Evolutionary conservation across 1,140 invertebrate genomes (phyloP), one percentile per base, ranked within the genome.

Genomic region (Drosophila truncata): DNA sequence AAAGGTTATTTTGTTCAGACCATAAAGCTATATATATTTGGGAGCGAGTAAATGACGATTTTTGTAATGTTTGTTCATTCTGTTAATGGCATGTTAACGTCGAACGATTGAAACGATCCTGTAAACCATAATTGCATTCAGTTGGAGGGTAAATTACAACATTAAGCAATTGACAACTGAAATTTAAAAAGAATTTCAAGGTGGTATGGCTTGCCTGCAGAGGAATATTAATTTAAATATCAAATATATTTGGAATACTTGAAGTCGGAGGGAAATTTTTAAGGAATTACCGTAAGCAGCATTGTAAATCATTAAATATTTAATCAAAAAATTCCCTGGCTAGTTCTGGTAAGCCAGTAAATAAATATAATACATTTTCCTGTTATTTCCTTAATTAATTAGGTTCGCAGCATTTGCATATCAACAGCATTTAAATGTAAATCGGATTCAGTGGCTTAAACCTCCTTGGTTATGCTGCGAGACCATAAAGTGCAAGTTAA

Each of bases 401-500:
- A 7, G 20, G 3, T n/a, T 55, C 18, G 20, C 31, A 37, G 2
- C 14, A 55, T 25, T 55, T 37, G 33, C 52, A 54, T 16, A 23
- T 20, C 31, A 54, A 14, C 18, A 10, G 7, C 50, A 11, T 55
- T 55, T 37, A 55, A 55, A 55, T 55, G 18, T 25, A 9, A 37
- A n/a, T 14, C 33, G 33, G 20, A n/a, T 37, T 37, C 52, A 37
- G 52, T 35, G 52, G 47, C 64, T 37, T 67, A 55, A 44, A 37
- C 39, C 20, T 10, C 25, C n/a, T 27, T n/a, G 46, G 33, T 13
- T 27, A 39, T 52, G 61, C 66, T 27, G n/a, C 37, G 25, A 18
- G 25, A 31, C 65, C 29, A 33, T 71, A 71, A 71, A 71, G 27
- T 39, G 46, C 20, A 70, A 72, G 50, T 59, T 71, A 33, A 72